Evolutionary conservation across 2,113 vertebrate genomes (phyloP).

Genomic region (Anolis sagrei): DNA sequence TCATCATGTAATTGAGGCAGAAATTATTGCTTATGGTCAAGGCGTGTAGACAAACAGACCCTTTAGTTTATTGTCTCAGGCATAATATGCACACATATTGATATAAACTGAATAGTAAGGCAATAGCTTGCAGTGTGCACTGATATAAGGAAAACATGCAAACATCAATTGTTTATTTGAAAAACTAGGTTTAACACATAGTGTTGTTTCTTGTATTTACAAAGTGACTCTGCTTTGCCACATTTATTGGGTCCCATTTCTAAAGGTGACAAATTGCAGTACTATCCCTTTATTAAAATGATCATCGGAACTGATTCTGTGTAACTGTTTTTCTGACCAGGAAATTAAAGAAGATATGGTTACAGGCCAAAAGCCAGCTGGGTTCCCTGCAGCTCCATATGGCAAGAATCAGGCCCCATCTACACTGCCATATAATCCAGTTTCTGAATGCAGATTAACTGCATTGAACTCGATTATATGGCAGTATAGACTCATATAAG

Average conservation of each 20-base stretch:
- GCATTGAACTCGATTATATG: too few species aligned
- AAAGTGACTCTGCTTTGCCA: neutral
- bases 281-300: neutral
- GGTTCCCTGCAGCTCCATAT: fast-evolving
- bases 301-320: neutral
- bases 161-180: neutral
- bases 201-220: neutral
- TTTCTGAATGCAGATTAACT: too few species aligned
- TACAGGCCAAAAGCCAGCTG: fast-evolving
- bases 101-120: neutral
- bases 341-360: fast-evolving
- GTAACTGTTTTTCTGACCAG: neutral
- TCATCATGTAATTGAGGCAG: neutral
- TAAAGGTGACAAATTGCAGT: neutral
- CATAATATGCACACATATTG: neutral
- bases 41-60: neutral
- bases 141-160: neutral
- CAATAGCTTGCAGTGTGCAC: neutral
- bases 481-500: too few species aligned
- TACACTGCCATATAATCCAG: too few species aligned
- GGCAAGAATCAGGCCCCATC: neutral
- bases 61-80: neutral
- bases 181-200: too few species aligned
- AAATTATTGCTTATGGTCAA: neutral
- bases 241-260: neutral